phyloP scores from a whole-genome alignment of 2,888 invertebrate species.

The Drosophila seclusa region DNA sequence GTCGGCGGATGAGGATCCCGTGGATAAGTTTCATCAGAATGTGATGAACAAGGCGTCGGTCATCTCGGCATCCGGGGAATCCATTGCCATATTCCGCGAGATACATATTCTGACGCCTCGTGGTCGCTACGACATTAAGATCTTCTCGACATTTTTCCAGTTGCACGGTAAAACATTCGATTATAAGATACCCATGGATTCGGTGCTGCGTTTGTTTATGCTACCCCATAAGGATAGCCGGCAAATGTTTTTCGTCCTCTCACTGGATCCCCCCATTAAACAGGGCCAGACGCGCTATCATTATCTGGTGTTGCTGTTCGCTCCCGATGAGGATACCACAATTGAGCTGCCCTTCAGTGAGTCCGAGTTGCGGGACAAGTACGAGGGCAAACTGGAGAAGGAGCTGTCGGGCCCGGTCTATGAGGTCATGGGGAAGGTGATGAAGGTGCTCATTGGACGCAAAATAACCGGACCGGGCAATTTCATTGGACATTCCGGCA shows the following conservation, averaged over 20 bases:
- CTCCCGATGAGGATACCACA: slow-evolving; percentile 96
- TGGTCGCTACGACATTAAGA: slow-evolving; percentile 95
- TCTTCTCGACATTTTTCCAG: slow-evolving; percentile 95
- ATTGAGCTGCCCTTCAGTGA: slow-evolving; percentile 96
- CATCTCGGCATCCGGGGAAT: slow-evolving; percentile 98
- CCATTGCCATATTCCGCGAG: slow-evolving; percentile 98
- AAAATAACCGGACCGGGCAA: slow-evolving; percentile 96
- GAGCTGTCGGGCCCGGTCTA: slow-evolving; percentile 96
- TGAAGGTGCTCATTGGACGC: slow-evolving; percentile 97
- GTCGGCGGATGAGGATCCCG: slow-evolving; percentile 94
- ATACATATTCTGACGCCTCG: slow-evolving; percentile 99
- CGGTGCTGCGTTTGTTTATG: slow-evolving; percentile 96
- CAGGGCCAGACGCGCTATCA: slow-evolving; percentile 99
- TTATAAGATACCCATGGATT: slow-evolving; percentile 99
- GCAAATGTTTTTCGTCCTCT: slow-evolving; percentile 99
- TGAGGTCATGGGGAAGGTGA: slow-evolving; percentile 97
- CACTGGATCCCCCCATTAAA: slow-evolving; percentile 99
- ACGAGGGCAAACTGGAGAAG: slow-evolving; percentile 95
- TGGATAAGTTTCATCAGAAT: slow-evolving; percentile 98
- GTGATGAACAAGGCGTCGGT: slow-evolving; percentile 99
- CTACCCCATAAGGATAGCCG: slow-evolving; percentile 98
- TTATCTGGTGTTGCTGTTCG: slow-evolving; percentile 96
- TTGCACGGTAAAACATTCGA: slow-evolving; percentile 99
- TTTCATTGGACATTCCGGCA: slow-evolving; percentile 94
- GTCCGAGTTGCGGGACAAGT: slow-evolving; percentile 96